Evolutionary conservation across 2,888 invertebrate species (phyloP).

Genomic region (Subacronicta megacephala): DNA sequence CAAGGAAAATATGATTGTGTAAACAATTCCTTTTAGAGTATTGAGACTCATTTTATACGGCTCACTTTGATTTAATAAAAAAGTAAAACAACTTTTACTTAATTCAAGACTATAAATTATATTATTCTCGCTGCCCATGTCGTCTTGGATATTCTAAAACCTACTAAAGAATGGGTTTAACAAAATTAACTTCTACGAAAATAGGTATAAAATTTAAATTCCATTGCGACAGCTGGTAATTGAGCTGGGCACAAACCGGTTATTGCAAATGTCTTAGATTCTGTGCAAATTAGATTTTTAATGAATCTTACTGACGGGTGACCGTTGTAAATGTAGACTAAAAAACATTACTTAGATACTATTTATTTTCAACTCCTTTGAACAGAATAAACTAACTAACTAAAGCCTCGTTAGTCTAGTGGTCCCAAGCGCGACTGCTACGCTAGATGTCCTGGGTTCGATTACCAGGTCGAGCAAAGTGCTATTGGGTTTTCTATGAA

Average conservation of each 20-base stretch:
- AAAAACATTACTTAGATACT: too few species aligned
- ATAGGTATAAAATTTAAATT: neutral
- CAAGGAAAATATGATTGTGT: too few species aligned
- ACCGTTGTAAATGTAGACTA: neutral
- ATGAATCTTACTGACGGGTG: neutral
- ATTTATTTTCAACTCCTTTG: too few species aligned
- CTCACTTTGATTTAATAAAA: too few species aligned
- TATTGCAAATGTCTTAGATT: constrained; percentile 1
- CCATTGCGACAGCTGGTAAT: neutral
- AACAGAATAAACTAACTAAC: too few species aligned
- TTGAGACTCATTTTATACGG: too few species aligned
- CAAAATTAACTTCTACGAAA: neutral
- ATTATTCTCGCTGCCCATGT: neutral
- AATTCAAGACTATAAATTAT: constrained; percentile 1
- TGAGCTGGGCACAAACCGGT: neutral
- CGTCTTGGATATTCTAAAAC: neutral
- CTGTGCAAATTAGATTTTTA: neutral
- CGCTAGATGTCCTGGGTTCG: too few species aligned
- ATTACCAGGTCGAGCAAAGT: too few species aligned
- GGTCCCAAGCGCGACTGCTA: too few species aligned
- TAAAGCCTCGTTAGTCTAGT: too few species aligned
- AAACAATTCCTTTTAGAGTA: too few species aligned
- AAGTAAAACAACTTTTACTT: neutral
- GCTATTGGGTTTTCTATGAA: too few species aligned
- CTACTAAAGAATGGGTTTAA: neutral